Conservation (phyloP, 2,888 invertebrate genomes). For the Drosophila neotestacea region DNA sequence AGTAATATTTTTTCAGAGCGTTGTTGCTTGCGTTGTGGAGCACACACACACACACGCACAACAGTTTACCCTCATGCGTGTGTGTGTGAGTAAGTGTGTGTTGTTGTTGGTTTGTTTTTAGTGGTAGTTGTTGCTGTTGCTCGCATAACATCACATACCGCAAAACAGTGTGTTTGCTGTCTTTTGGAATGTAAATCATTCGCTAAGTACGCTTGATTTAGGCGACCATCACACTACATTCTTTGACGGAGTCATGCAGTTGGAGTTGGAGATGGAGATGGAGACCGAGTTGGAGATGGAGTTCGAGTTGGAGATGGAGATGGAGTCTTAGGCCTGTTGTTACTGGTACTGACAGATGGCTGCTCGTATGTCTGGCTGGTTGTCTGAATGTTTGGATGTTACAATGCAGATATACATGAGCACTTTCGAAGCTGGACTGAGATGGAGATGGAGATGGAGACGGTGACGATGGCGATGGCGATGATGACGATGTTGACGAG, state of each 20-base stretch:
- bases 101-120: constrained; percentile 41
- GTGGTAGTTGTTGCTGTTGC: constrained; percentile 56
- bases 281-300: constrained; percentile 15
- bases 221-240: constrained; percentile 83
- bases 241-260: constrained; percentile 63
- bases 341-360: constrained; percentile 75
- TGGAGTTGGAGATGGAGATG: constrained; percentile 30
- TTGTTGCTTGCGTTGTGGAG: constrained; percentile 58
- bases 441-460: constrained; percentile 45
- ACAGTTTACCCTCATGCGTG: constrained; percentile 22
- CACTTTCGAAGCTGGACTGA: constrained; percentile 50
- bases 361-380: constrained; percentile 44
- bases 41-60: constrained; percentile 35
- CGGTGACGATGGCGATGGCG: constrained; percentile 24
- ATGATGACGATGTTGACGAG: constrained; percentile 65
- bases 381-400: constrained; percentile 48
- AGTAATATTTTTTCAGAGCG: constrained; percentile 14
- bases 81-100: constrained; percentile 2
- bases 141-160: constrained; percentile 84
- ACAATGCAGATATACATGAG: constrained; percentile 78
- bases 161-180: constrained; percentile 84
- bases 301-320: constrained; percentile 29
- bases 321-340: constrained; percentile 50
- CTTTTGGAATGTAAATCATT: constrained; percentile 85
- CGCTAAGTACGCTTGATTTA: constrained; percentile 84